Evolutionary conservation across 2,888 invertebrate genomes (phyloP), one percentile per base, ranked within the genome.

Genomic region (Eupithecia exiguata): DNA sequence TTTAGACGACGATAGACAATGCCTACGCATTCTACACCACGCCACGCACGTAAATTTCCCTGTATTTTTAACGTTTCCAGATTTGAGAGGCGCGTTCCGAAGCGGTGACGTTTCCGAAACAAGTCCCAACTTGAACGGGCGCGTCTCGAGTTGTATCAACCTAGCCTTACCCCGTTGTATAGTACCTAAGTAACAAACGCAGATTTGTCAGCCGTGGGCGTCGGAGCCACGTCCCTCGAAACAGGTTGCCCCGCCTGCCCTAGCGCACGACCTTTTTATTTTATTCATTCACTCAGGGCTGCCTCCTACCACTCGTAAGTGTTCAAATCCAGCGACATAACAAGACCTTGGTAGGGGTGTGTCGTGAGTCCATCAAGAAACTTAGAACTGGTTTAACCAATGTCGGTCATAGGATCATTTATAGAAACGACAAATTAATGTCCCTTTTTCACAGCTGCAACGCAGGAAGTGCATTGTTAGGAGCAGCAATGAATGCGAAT

Each of bases 151-250:
- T 68, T 69, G 14, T 71, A 70, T 68, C 62, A 40, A 76, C 43
- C 71, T 74, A 70, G 75, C 70, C 71, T 62, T 84, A 84, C 84
- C 84, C 68, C 53, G 68, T 58, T 72, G 69, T 72, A 78, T 77
- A 78, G 58, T 53, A n/a, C n/a, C n/a, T n/a, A 36, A 30, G 78
- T 77, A 77, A 88, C 88, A 86, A 87, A 88, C 90, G 92, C 90
- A 89, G 94, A 91, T 93, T 94, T 93, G 92, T 91, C 87, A 89
- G 89, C 89, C 91, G 93, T 92, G 87, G 93, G 92, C 90, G 91
- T 86, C 79, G 81, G 83, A 79, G 81, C 84, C 81, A 85, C 88
- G 88, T 85, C 85, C 85, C 87, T 86, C 89, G 88, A 92, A 94
- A 94, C 94, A 92, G 93, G 94, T 94, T 94, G 90, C 84, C 85